Evolutionary conservation across 2,113 vertebrate genomes (phyloP), one percentile per base, ranked within the genome.

Genomic region (Dasyprocta punctata): DNA sequence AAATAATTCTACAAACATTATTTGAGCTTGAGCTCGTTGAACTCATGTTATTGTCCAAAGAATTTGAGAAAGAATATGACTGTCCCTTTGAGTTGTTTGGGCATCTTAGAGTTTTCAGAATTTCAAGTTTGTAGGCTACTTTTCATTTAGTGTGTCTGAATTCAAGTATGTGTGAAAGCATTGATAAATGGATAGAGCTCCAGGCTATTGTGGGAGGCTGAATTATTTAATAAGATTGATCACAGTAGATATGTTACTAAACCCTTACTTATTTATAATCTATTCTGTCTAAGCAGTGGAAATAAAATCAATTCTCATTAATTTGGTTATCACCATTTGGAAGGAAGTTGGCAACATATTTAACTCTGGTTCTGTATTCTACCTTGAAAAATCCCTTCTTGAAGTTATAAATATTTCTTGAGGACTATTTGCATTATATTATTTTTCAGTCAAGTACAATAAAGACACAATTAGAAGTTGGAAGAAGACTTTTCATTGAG

Each of bases 301-400:
- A 90, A 93, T 47, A 96, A 89, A 96, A 97, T 20, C 78, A 2
- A 93, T 95, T 96, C 82, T 44, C 12, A 88, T 47, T 17, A 82
- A 96, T 92, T 49, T 26, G 89, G 12, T 26, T 92, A 84, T 20
- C 0, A 44, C 30, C 88, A 83, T 96, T 92, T 86, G 63, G 73
- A 93, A 96, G 80, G 3, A 13, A 60, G 58, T 38, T 75, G 80
- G 65, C 5, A 91, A 16, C 36, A 3, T 90, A 61, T 94, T 92
- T 83, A 93, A 89, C 60, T 28, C 65, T 22, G 17, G 0, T 49
- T 78, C 5, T 88, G 80, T 82, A 4, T 77, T 95, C 94, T 95
- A 84, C 44, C 63, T 80, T 73, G 54, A 77, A 69, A 89, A 96
- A 81, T 0, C 0, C 3, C 22, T 63, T 89, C 83, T 92, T 44